Base-by-base conservation (phyloP, 2,888 invertebrate genomes). In the Drosophila nr. perissopoda region DNA sequence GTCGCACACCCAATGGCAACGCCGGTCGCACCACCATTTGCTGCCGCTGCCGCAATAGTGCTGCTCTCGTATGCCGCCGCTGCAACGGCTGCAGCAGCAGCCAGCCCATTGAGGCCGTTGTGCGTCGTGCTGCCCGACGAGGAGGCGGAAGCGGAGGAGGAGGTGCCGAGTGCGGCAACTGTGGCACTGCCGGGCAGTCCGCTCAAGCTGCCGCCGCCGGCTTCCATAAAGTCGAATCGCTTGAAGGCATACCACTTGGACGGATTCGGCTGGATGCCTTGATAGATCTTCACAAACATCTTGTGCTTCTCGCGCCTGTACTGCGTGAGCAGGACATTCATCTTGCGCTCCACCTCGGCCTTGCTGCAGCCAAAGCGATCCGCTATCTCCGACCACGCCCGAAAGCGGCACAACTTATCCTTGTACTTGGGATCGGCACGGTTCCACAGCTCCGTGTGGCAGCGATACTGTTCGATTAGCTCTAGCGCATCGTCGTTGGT, bases 181-280 rank as follows among this genome's bases (percentile, higher is more conserved):
- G 77, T 58, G 4, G 64, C 72, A 1, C 77, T 77, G 8, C 70
- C 70, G 4, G 75, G 65, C 54, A 75, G 36, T 0, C 83, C 82
- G 48, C 84, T 72, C 2, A 91, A 75, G 36, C 89, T 91, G 40
- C 91, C 91, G 11, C 91, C 91, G 51, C 92, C 92, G 18, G 92
- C 91, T 74, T 92, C 92, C 90, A 92, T 91, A 53, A 92, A 92
- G 63, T 92, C 93, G 57, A 92, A 92, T 1, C 92, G 91, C 59
- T 93, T 92, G 52, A 92, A 92, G 58, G 92, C 92, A 82, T 92
- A 92, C 92, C 92, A 92, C 61, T 93, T 92, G 90, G 92, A 92
- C 74, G 93, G 93, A 83, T 91, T 92, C 72, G 92, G 92, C 70
- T 92, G 92, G 51, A 92, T 92, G 70, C 92, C 92, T 79, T 92